Evolutionary conservation across 2,797 vertebrate species (phyloP).

Genomic region (Epinephelus malabaricus): DNA sequence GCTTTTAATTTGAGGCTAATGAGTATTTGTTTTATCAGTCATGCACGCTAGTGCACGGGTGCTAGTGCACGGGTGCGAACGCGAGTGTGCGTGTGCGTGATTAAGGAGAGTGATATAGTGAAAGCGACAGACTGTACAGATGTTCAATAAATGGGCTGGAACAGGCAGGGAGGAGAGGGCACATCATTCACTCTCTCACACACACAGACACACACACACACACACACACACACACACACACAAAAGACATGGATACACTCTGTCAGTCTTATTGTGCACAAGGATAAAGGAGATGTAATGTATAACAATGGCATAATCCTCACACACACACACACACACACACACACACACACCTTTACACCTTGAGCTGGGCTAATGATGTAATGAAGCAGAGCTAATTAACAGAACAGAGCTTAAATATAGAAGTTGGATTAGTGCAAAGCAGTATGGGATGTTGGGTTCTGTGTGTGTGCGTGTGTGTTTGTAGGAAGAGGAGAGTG

Average conservation of each 20-base stretch:
- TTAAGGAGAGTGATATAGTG: slow-evolving; percentile 69
- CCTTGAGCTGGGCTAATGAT: slow-evolving; percentile 42
- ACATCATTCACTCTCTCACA: slow-evolving; percentile 59
- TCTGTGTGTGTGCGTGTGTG: not conserved
- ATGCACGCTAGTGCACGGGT: slow-evolving; percentile 25
- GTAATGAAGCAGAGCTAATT: slow-evolving; percentile 43
- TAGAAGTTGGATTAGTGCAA: slow-evolving; percentile 36
- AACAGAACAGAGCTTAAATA: slow-evolving; percentile 21
- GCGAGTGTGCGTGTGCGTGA: slow-evolving; percentile 38
- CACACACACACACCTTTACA: slow-evolving; percentile 23
- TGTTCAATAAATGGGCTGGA: slow-evolving; percentile 85
- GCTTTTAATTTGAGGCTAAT: slow-evolving; percentile 80
- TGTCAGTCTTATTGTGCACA: slow-evolving; percentile 12
- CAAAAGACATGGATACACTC: not conserved
- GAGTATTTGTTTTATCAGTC: slow-evolving; percentile 75
- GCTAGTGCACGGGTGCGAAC: not conserved
- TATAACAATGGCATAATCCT: slow-evolving; percentile 17
- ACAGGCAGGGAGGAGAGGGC: slow-evolving; percentile 65
- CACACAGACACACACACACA: slow-evolving; percentile 17
- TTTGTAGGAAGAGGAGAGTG: no score
- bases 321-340: not conserved
- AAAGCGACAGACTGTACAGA: slow-evolving; percentile 79
- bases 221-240: slow-evolving; percentile 13
- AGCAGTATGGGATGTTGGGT: not conserved
- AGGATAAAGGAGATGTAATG: slow-evolving; percentile 10